phyloP scores from a whole-genome alignment of 1,140 invertebrate species.

The Macrosteles quadrilineatus region DNA sequence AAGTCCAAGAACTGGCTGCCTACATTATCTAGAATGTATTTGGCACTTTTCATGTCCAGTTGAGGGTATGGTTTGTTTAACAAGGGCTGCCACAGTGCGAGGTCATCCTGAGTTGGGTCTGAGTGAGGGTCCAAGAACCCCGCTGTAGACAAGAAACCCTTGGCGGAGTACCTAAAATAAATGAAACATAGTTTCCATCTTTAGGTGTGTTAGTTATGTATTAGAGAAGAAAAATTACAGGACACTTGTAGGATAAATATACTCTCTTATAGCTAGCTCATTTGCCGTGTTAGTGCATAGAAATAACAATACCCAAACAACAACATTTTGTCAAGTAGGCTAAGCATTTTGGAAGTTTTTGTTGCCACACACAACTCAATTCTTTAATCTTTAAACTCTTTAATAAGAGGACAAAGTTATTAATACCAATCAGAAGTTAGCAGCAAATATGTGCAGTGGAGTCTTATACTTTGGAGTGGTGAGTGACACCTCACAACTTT shows the following conservation, averaged over 20 bases:
- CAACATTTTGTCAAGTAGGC: neutral
- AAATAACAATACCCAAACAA: neutral
- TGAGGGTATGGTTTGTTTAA: slow-evolving; percentile 42
- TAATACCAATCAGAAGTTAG: too few relatives aligned
- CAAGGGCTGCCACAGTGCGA: slow-evolving; percentile 58
- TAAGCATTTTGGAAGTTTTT: neutral
- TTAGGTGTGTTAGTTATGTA: too few relatives aligned
- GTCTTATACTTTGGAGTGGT: too few relatives aligned
- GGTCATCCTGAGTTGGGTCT: slow-evolving; percentile 57
- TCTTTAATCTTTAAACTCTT: too few relatives aligned
- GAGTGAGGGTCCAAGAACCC: slow-evolving; percentile 60
- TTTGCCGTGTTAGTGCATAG: neutral
- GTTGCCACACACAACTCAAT: too few relatives aligned
- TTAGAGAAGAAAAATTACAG: neutral
- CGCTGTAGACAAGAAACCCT: slow-evolving; percentile 56
- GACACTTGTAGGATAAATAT: neutral
- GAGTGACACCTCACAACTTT: too few relatives aligned
- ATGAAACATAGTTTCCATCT: neutral
- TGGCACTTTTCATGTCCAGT: neutral
- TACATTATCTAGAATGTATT: neutral
- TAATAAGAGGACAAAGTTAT: too few relatives aligned
- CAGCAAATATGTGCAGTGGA: too few relatives aligned
- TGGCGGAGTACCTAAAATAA: slow-evolving; percentile 49
- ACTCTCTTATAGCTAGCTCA: neutral
- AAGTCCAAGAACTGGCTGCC: slow-evolving; percentile 57